Evolutionary conservation across 2,888 invertebrate genomes (phyloP), one percentile per base, ranked within the genome.

Genomic region (Acleris laterana): DNA sequence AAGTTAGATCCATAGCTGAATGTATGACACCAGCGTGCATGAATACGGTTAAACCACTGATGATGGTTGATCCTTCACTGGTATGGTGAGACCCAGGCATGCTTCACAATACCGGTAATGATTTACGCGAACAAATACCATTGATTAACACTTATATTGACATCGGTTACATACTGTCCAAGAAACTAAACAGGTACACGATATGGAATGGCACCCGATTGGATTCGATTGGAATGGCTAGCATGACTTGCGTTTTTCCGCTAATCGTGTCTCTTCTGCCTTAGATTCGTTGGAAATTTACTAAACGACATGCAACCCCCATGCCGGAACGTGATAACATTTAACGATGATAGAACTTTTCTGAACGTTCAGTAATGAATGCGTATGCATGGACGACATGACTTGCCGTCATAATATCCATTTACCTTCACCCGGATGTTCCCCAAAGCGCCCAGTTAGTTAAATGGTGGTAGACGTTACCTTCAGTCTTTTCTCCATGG

Each of bases 401-500:
- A n/a, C 57, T 25, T 16, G 51, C 5, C 3, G 51, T 51, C 17
- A 9, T 1, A 22, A 20, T 46, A 11, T 46, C n/a, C 25, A 46
- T 42, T 48, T 51, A 61, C 65, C 65, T 44, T 57, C 56, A 61
- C 65, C 66, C 32, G 38, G 20, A 62, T 61, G 66, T 49, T 61
- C 55, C 42, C 62, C 62, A 66, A 65, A 66, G 66, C 66, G 55
- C 56, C 61, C 46, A 55, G 55, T 66, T 57, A 65, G 65, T 61
- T 48, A 50, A n/a, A 13, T n/a, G 38, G 49, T 49, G 25, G 55
- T 62, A 49, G 60, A 61, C 63, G 49, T 81, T 94, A 97, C 96
- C 93, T 98, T 98, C 93, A 96, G 93, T 79, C 98, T 94, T 78
- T 96, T 96, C 84, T 98, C 98, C 96, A 97, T 97, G 17, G 97